Base-by-base conservation (phyloP, 2,888 invertebrate genomes). In the Epinotia demarniana region DNA sequence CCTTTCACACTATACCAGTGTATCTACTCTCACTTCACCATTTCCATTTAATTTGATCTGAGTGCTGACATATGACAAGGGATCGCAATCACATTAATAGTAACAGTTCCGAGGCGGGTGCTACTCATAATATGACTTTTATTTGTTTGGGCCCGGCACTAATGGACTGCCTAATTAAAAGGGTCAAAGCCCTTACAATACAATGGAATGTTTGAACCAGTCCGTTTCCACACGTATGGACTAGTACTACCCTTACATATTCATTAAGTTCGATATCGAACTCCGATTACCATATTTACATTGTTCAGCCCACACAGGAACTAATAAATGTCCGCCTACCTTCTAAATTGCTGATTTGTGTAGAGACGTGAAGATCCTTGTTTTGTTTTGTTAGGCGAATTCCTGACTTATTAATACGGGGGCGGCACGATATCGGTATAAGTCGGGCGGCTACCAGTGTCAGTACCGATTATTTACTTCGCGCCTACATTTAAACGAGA, bases 121-220 rank as follows among this genome's bases (percentile, higher is more conserved):
- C 84, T 84, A 86, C 89, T 85, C 86, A 86, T 87, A 88, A 85
- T 84, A 84, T 82, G 81, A 84, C 82, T 86, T 89, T 88, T 89
- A 89, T 89, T 86, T 85, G 83, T 83, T 80, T 82, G 81, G 82
- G 79, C 75, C 80, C 82, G 79, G 78, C 84, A 82, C 85, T 90
- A 90, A 90, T 89, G 90, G 89, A 86, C 83, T 80, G 80, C 80
- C 85, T 89, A 90, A 90, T 90, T 88, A 90, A 90, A 88, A 87
- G 87, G 82, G 85, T 86, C 83, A 84, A 84, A 83, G 81, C 79
- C 72, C 78, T 79, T 77, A 79, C 82, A 66, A 78, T 72, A 79
- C 79, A 76, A 75, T 75, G 76, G 78, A 76, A 61, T 61, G 33
- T 27, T 19, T 77, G 69, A 70, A 73, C 79, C 61, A 72, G 55